A percentile compares a stretch with the other conserved stretches of the same genome.
phyloP scores from a whole-genome alignment of 2,888 invertebrate species.

The Romanomermis culicivorax region DNA sequence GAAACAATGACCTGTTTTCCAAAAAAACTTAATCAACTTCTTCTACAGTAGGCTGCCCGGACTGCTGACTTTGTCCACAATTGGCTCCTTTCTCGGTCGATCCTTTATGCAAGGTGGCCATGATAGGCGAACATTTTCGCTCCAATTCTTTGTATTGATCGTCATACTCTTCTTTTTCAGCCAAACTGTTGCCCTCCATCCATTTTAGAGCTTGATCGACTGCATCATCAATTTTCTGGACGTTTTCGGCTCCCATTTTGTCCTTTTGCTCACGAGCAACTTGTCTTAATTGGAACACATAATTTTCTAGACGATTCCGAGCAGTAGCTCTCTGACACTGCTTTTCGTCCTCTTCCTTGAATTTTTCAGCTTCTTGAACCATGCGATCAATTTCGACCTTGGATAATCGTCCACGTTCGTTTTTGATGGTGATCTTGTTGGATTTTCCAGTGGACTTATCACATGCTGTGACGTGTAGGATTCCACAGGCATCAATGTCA shows the following conservation, averaged over 20 bases:
- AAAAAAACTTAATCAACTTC: slow-evolving; percentile 40
- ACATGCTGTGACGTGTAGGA: slow-evolving; percentile 72
- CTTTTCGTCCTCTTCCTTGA: slow-evolving; percentile 45
- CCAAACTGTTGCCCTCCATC: slow-evolving; percentile 43
- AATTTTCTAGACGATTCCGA: slow-evolving; percentile 65
- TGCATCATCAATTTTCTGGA: slow-evolving; percentile 70
- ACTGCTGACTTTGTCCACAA: no score
- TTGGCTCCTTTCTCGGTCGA: slow-evolving; percentile 29
- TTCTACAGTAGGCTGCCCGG: slow-evolving; percentile 38
- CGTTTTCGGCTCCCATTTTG: slow-evolving; percentile 47
- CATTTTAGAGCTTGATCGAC: slow-evolving; percentile 55
- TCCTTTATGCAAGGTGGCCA: slow-evolving; percentile 72
- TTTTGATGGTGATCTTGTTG: slow-evolving; percentile 40
- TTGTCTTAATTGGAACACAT: slow-evolving; percentile 85
- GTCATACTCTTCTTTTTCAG: slow-evolving; percentile 80
- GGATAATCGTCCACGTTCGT: slow-evolving; percentile 63
- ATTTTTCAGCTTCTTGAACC: slow-evolving; percentile 76
- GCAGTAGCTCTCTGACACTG: slow-evolving; percentile 42
- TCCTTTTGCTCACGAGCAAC: slow-evolving; percentile 52
- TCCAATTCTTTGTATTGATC: slow-evolving; percentile 79
- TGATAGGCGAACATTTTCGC: slow-evolving; percentile 71
- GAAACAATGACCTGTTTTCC: no score
- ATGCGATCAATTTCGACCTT: slow-evolving; percentile 69
- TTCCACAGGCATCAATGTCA: slow-evolving; percentile 55
- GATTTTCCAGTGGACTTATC: slow-evolving; percentile 48